Conservation (phyloP, 1,140 invertebrate genomes). For the Lepidotrigona ventralis region DNA sequence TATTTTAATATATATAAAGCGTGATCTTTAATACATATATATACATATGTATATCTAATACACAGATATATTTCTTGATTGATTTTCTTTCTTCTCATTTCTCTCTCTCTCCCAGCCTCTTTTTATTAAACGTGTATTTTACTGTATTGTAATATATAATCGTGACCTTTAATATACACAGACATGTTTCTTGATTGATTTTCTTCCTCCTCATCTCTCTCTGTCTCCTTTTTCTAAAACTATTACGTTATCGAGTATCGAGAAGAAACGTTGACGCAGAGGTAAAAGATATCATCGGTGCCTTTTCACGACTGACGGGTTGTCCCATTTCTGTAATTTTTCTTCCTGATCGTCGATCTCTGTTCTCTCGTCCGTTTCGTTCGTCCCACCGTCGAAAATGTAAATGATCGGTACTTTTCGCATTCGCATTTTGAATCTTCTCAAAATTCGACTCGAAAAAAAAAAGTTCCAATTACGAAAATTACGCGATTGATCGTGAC, state of each 20-base stretch:
- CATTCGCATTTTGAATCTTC: background rate
- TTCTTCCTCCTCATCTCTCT: background rate
- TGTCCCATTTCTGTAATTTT: background rate
- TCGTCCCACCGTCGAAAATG: background rate
- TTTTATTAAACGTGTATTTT: background rate
- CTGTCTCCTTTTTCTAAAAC: background rate
- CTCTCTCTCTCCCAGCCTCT: too few species aligned
- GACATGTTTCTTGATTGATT: background rate
- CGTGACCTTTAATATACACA: too few species aligned
- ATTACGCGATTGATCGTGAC: too few species aligned
- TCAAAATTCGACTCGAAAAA: too few species aligned
- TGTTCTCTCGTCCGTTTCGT: background rate
- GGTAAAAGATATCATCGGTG: conserved; percentile 6
- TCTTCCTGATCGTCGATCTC: background rate
- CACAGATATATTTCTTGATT: background rate
- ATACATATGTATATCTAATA: background rate
- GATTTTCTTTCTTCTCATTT: too few species aligned
- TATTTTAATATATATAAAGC: too few species aligned
- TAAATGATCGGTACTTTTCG: background rate
- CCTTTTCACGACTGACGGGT: background rate
- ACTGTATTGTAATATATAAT: too few species aligned
- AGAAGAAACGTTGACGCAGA: background rate
- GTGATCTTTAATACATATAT: too few species aligned
- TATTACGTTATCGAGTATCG: background rate
- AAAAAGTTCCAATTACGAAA: too few species aligned